These are phyloP conservation scores for Eupristina koningsbergeri DNA, from an alignment of 1,140 invertebrate genomes.

Conservation along the genomic window DNA sequence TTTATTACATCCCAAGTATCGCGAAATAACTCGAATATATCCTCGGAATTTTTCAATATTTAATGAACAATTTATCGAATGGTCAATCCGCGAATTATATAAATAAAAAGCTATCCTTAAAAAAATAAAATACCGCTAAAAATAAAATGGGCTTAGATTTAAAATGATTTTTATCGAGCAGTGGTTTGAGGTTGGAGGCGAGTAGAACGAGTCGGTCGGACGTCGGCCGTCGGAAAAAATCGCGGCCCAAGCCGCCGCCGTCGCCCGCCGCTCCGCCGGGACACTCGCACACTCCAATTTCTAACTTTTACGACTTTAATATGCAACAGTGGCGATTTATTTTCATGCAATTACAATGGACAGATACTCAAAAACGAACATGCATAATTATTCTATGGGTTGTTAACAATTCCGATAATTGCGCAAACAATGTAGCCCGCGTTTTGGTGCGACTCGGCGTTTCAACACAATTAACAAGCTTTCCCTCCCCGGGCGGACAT, in stretches of 20 bases:
- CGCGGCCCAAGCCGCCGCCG: neutral
- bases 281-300: neutral
- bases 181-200: neutral
- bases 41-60: neutral
- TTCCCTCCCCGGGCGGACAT: neutral
- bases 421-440: neutral
- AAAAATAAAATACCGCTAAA: neutral
- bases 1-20: neutral
- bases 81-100: too few species aligned
- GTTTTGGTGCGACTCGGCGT: constrained; percentile 16
- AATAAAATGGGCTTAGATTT: neutral
- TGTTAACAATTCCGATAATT: constrained; percentile 23
- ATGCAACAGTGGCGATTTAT: constrained; percentile 31
- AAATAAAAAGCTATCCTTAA: too few species aligned
- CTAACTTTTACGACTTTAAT: constrained; percentile 35
- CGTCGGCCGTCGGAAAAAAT: constrained; percentile 42
- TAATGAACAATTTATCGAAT: neutral
- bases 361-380: constrained; percentile 10
- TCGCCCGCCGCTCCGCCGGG: neutral
- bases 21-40: neutral
- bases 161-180: neutral
- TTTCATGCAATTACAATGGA: constrained; percentile 37
- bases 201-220: neutral
- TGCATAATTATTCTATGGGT: constrained; percentile 29
- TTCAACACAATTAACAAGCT: neutral